phyloP scores from a whole-genome alignment of 2,113 vertebrate genomes.

The Forbesichthys papilliferus region DNA sequence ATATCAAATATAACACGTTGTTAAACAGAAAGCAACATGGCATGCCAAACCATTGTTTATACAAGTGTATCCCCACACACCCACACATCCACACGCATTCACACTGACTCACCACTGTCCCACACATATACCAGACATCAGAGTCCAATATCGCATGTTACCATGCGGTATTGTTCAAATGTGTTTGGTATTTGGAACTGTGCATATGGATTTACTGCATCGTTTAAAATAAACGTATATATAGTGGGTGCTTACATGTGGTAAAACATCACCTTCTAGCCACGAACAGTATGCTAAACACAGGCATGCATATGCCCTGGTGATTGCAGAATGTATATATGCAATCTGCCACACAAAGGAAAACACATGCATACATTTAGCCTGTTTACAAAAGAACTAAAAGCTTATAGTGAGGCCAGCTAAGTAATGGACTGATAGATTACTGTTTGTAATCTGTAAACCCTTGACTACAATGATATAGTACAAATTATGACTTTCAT shows the following conservation, averaged over 20 bases:
- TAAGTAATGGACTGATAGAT: slow-evolving; percentile 44
- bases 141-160: slow-evolving; percentile 47
- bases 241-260: slow-evolving; percentile 46
- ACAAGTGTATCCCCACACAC: slow-evolving; percentile 51
- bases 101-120: slow-evolving; percentile 40
- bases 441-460: slow-evolving; percentile 3
- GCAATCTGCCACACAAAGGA: slow-evolving; percentile 33
- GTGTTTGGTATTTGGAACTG: slow-evolving; percentile 56
- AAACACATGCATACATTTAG: slow-evolving; percentile 53
- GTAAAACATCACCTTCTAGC: slow-evolving; percentile 56
- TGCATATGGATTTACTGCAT: slow-evolving; percentile 44
- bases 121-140: slow-evolving; percentile 54
- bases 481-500: slow-evolving; percentile 18
- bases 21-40: slow-evolving; percentile 35
- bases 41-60: slow-evolving; percentile 50
- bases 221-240: slow-evolving; percentile 37
- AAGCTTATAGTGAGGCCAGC: slow-evolving; percentile 40
- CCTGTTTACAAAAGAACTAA: slow-evolving; percentile 32
- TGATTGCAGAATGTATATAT: slow-evolving; percentile 8
- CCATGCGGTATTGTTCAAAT: slow-evolving; percentile 45
- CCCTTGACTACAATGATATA: slow-evolving; percentile 13
- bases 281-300: slow-evolving; percentile 44
- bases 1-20: slow-evolving; percentile 40
- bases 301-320: slow-evolving; percentile 48
- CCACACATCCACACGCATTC: slow-evolving; percentile 57